Base-by-base conservation (phyloP, 2,888 invertebrate species). In the Catonia carolina region DNA sequence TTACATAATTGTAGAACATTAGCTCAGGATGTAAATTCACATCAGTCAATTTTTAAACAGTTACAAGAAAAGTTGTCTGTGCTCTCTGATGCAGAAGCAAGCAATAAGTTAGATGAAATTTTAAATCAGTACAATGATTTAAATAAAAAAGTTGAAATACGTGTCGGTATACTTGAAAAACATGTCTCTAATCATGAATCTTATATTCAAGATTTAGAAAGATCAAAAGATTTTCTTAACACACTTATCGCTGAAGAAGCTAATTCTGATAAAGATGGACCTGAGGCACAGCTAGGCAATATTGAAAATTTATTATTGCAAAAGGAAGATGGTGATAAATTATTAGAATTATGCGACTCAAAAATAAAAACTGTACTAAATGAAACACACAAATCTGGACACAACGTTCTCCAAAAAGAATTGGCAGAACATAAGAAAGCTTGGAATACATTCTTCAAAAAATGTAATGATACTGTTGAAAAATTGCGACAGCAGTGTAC, bases 11-110 rank as follows among this genome's bases (percentile, higher is more conserved):
- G 85, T 67, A 88, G 86, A 70, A 81, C 84, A 0, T 77, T 90
- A 37, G 78, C 86, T 33, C 92, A 93, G 74, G 95, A 95, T 71
- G 86, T 95, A 7, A 83, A 82, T 41, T 79, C 92, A 39, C 92
- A 95, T 69, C 86, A 87, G 68, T 87, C 84, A 58, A 87, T 94
- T 63, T 73, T 96, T 22, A 82, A 86, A 62, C 90, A 92, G 67
- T 73, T 96, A 4, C 84, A 86, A 63, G 89, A 89, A 14, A 89
- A 92, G 72, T 83, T 90, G 1, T 83, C 84, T 33, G 78, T 83
- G 7, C 78, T 93, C 61, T 82, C 85, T 1, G 92, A 93, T 68
- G 83, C 85, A 58, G 89, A 90, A 65, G 84, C 87, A 0, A 84
- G 84, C 64, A 80, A 81, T 27, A 86, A 86, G 70, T 76, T 93